phyloP scores from a whole-genome alignment of 1,140 invertebrate genomes.

The Polypedilum vanderplanki region DNA sequence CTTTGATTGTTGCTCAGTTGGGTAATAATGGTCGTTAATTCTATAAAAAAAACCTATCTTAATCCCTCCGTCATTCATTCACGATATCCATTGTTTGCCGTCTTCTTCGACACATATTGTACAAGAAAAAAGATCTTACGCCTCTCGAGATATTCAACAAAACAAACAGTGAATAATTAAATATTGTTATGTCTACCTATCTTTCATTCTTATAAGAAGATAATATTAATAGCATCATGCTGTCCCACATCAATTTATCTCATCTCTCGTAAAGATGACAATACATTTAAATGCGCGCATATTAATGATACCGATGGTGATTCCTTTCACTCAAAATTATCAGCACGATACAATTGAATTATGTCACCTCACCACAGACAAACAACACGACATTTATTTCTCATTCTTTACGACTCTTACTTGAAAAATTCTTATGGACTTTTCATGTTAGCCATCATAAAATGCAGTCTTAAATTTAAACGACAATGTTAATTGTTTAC shows the following conservation, averaged over 20 bases:
- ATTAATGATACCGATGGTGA: neutral
- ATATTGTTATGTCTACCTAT: neutral
- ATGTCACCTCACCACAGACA: neutral
- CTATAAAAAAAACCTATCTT: conserved; percentile 20
- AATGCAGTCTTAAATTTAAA: neutral
- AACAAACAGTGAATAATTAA: conserved; percentile 27
- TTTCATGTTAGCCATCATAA: neutral
- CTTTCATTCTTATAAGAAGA: neutral
- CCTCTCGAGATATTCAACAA: neutral
- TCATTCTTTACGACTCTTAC: neutral
- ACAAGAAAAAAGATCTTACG: neutral
- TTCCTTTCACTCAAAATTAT: neutral
- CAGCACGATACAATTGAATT: conserved; percentile 7
- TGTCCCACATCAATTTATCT: conserved; percentile 18
- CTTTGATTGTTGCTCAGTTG: conserved; percentile 22
- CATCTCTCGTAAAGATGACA: neutral
- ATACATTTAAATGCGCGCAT: no score
- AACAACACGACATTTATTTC: neutral
- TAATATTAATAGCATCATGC: neutral
- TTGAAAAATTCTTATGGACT: conserved; percentile 4
- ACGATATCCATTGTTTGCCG: neutral
- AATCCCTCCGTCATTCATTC: neutral
- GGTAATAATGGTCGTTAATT: conserved; percentile 26
- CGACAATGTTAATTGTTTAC: neutral
- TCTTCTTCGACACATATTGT: neutral